Conservation (phyloP, 2,888 invertebrate genomes). For the Lydus trimaculatus region DNA sequence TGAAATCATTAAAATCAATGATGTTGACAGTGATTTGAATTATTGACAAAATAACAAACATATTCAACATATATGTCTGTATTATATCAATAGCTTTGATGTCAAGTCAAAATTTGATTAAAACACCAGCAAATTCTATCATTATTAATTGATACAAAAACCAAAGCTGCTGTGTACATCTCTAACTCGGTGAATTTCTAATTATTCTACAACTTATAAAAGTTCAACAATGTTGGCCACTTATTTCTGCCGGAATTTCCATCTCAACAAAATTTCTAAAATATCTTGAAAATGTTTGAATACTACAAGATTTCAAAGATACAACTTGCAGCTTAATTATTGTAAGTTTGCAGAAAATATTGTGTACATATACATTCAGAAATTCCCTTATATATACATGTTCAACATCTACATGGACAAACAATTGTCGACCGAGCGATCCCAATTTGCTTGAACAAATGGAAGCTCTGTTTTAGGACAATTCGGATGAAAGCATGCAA, state of each 20-base stretch:
- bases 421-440: neutral
- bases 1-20: neutral
- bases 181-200: neutral
- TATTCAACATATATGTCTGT: neutral
- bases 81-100: neutral
- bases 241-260: neutral
- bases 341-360: too few species aligned
- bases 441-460: neutral
- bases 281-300: neutral
- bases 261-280: neutral
- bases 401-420: too few species aligned
- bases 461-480: neutral
- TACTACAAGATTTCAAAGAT: too few species aligned
- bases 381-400: too few species aligned
- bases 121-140: neutral
- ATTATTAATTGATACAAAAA: neutral
- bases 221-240: neutral
- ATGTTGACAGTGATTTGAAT: constrained; percentile 1
- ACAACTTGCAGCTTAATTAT: too few species aligned
- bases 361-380: too few species aligned
- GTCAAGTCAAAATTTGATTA: neutral
- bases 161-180: neutral
- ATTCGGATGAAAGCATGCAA: neutral
- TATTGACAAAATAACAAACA: neutral
- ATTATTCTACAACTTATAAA: neutral